Evolutionary conservation across 2,113 vertebrate genomes (phyloP), one percentile per base, ranked within the genome.

Genomic region (Nothobranchius furzeri): DNA sequence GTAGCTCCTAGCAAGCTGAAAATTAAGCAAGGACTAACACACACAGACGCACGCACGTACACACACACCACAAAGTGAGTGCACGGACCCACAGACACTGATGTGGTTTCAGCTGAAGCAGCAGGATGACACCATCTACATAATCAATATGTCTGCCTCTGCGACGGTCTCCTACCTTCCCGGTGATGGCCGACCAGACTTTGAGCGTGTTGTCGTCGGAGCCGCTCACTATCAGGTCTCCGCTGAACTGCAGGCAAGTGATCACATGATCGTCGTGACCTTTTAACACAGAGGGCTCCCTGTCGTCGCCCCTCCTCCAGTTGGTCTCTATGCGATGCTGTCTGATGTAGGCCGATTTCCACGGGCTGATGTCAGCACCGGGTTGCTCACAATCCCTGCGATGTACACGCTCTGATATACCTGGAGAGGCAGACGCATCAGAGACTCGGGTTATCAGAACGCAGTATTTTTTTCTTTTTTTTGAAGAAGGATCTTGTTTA

Each of bases 181-280:
- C 96, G 0, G 94, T 98, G 65, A 96, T 86, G 3, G 96, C 96
- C 2, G 96, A 99, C 97, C 97, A 99, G 53, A 99, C 96, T 89
- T 97, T 98, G 11, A 99, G 92, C 2, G 96, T 98, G 92, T 99
- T 98, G 94, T 99, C 97, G 1, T 99, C 97, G 0, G 97, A 99
- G 60, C 97, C 97, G 55, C 96, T 98, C 78, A 99, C 96, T 42
- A 99, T 96, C 42, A 96, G 93, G 91, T 98, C 96, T 47, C 96
- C 95, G 14, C 96, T 97, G 88, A 99, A 97, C 91, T 99, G 97
- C 1, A 98, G 94, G 82, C 97, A 99, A 0, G 97, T 99, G 90
- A 99, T 98, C 81, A 99, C 97, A 0, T 99, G 97, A 65, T 98
- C 97, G 53, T 98, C 96, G 0, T 99, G 97, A 75, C 97, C 96